Percentiles rank a stretch among this genome's conserved stretches.
Conservation (phyloP, 2,888 invertebrate species). For the Nipponacmea schrenckii region DNA sequence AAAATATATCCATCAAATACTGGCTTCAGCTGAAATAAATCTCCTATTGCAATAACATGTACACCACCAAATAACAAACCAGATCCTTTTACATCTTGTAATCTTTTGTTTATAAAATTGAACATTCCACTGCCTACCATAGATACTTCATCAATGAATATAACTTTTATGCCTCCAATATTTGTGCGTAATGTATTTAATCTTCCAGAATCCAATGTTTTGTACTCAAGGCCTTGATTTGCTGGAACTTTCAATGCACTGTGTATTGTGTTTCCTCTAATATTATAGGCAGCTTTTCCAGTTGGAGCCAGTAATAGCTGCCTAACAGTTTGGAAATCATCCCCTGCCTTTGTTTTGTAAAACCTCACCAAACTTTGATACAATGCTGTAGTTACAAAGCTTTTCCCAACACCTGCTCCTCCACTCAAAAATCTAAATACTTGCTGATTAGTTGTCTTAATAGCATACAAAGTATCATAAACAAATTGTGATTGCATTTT, state of each 20-base stretch:
- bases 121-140: slow-evolving; percentile 34
- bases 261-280: slow-evolving; percentile 28
- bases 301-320: slow-evolving; percentile 35
- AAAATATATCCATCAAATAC: slow-evolving; percentile 32
- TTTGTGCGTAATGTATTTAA: slow-evolving; percentile 15
- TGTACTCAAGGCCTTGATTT: slow-evolving; percentile 20
- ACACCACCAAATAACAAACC: slow-evolving; percentile 33
- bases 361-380: slow-evolving; percentile 33
- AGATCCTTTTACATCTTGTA: slow-evolving; percentile 26
- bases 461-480: slow-evolving; percentile 28
- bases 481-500: slow-evolving; percentile 31
- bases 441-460: slow-evolving; percentile 29
- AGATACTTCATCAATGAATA: slow-evolving; percentile 38
- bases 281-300: slow-evolving; percentile 36
- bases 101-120: slow-evolving; percentile 24
- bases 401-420: slow-evolving; percentile 41
- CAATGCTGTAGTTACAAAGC: slow-evolving; percentile 32
- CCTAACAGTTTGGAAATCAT: slow-evolving; percentile 19
- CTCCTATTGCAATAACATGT: slow-evolving; percentile 31
- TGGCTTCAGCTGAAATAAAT: slow-evolving; percentile 34
- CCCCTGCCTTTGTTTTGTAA: slow-evolving; percentile 30
- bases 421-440: slow-evolving; percentile 35
- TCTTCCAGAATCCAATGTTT: slow-evolving; percentile 14
- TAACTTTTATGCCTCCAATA: slow-evolving; percentile 19
- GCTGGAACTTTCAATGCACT: slow-evolving; percentile 22